Evolutionary conservation across 1,140 invertebrate genomes (phyloP), one percentile per base, ranked within the genome.

Genomic region (Dolichoris vasculosae): DNA sequence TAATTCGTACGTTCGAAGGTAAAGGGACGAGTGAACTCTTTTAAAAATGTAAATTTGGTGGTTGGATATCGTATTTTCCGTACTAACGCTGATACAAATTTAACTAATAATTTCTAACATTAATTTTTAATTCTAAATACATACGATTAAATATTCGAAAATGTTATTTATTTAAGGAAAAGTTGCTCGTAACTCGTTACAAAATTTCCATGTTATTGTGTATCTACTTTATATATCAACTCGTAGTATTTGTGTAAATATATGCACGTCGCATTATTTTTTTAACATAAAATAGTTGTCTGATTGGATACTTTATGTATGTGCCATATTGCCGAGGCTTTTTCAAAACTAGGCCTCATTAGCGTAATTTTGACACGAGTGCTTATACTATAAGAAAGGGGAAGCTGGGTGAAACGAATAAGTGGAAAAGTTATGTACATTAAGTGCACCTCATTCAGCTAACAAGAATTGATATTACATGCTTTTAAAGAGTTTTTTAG

Each of bases 291-390:
- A 48, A 63, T n/a, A 83, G 9, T 23, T n/a, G 0, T 20, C 0
- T 76, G 71, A 83, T 83, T 64, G 32, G 40, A 63, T 46, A 76
- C 82, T 76, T 40, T 23, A 32, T 32, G 67, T 11, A n/a, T 35
- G 63, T 23, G 46, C 40, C n/a, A 43, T 81, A 69, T 82, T 43
- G 81, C 71, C 26, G 35, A 26, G 26, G 51, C 46, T 35, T 80
- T 77, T 85, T 71, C 59, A 71, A 75, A 85, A 85, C 78, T 80
- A 81, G 77, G 78, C 20, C 84, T 85, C 84, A 85, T 85, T 85
- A 85, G 78, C 26, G n/a, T 38, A 80, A 81, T 81, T 85, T 85
- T 46, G 77, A 40, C 64, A 63, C 77, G 38, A 85, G 77, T 85
- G 55, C 67, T 75, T 76, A 48, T 35, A 64, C 55, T 38, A 32